These are phyloP conservation scores for Carettochelys insculpta DNA, from an alignment of 2,113 vertebrate genomes.

Conservation along the genomic window DNA sequence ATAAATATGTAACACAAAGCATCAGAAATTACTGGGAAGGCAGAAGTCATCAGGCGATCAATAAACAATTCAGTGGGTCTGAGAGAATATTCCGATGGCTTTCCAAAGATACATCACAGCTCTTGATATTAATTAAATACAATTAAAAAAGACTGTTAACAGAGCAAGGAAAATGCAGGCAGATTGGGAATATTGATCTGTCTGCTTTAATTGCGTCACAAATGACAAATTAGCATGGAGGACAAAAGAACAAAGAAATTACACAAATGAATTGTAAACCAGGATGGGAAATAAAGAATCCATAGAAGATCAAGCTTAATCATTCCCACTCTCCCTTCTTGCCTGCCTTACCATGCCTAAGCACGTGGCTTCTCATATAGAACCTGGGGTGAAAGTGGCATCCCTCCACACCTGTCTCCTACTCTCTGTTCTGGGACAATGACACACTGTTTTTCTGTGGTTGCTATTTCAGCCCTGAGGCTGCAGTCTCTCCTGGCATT, in stretches of 20 bases:
- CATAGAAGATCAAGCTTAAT: background rate
- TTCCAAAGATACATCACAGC: constrained; percentile 28
- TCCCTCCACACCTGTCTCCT: background rate
- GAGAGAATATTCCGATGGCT: background rate
- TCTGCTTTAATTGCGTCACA: constrained; percentile 48
- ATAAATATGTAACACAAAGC: background rate
- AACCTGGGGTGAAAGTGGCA: background rate
- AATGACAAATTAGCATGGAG: constrained; percentile 54
- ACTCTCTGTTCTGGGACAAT: background rate
- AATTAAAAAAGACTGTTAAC: constrained; percentile 22
- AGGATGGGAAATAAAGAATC: background rate
- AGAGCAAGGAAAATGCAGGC: constrained; percentile 14
- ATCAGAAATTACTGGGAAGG: constrained; percentile 17
- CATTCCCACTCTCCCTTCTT: background rate
- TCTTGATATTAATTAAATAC: constrained; percentile 52
- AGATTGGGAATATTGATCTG: constrained; percentile 57
- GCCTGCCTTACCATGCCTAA: background rate
- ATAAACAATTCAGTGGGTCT: constrained; percentile 7
- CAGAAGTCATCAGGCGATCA: background rate
- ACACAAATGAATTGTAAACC: background rate
- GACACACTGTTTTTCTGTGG: background rate
- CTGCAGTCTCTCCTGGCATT: background rate
- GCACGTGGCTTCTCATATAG: background rate
- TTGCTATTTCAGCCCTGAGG: rapidly evolving
- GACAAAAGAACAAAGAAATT: constrained; percentile 48